Percentiles rank a stretch among this genome's conserved stretches.
Evolutionary conservation across 2,888 invertebrate genomes (phyloP).

Genomic region (Nysson spinosus): DNA sequence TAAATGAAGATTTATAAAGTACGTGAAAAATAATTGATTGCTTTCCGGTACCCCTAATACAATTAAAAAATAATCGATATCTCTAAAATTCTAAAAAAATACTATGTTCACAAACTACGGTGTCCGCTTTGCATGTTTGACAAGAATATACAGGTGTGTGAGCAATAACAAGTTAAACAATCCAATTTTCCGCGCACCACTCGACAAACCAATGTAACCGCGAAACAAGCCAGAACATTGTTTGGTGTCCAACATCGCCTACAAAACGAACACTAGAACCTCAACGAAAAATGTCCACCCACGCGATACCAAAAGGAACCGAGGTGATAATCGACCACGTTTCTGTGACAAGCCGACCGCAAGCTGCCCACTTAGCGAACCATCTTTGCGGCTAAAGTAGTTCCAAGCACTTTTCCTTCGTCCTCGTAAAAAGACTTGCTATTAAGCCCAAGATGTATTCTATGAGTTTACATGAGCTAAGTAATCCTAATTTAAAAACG

Average conservation of each 20-base stretch:
- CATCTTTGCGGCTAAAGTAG: slow-evolving; percentile 32
- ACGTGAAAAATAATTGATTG: too few species aligned
- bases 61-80: too few species aligned
- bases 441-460: neutral
- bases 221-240: slow-evolving; percentile 15
- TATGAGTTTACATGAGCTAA: neutral
- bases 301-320: slow-evolving; percentile 28
- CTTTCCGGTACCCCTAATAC: too few species aligned
- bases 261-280: slow-evolving; percentile 14
- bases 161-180: neutral
- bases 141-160: too few species aligned
- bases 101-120: too few species aligned
- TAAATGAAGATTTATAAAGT: too few species aligned
- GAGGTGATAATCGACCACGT: slow-evolving; percentile 44
- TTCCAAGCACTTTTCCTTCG: slow-evolving; percentile 24
- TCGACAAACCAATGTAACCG: slow-evolving; percentile 12
- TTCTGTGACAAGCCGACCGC: slow-evolving; percentile 33
- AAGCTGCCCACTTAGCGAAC: slow-evolving; percentile 42
- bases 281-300: slow-evolving; percentile 25
- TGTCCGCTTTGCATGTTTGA: too few species aligned
- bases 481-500: too few species aligned
- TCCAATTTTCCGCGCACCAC: neutral
- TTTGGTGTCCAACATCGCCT: slow-evolving; percentile 13
- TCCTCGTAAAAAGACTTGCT: slow-evolving; percentile 22
- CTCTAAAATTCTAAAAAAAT: too few species aligned